Evolutionary conservation across 2,888 invertebrate genomes (phyloP).

Genomic region (Bellardia bayeri): DNA sequence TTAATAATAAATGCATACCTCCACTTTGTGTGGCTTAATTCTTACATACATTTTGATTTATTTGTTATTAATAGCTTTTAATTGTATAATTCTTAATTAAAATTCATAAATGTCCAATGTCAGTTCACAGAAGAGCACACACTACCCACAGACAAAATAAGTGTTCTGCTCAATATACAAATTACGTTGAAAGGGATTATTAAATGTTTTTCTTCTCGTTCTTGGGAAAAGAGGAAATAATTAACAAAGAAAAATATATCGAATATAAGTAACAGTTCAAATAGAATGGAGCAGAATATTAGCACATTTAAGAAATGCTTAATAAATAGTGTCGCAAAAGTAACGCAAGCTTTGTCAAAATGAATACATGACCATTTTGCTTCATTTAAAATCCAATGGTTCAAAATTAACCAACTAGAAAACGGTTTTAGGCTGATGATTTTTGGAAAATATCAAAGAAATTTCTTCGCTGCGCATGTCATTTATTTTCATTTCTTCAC

Average conservation of each 20-base stretch:
- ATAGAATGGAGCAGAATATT: neutral
- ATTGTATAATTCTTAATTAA: slow-evolving; percentile 54
- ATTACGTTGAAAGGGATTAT: slow-evolving; percentile 49
- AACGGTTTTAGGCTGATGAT: too few relatives aligned
- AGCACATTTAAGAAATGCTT: neutral
- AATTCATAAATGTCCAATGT: slow-evolving; percentile 36
- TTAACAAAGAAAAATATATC: slow-evolving; percentile 29
- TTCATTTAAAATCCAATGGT: too few relatives aligned
- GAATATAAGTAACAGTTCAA: neutral
- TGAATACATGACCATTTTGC: too few relatives aligned
- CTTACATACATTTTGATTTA: slow-evolving; percentile 26
- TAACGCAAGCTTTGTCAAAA: too few relatives aligned
- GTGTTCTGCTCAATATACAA: slow-evolving; percentile 21
- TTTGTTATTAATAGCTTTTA: slow-evolving; percentile 49
- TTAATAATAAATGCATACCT: too few relatives aligned
- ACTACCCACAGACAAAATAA: neutral
- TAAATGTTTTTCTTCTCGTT: slow-evolving; percentile 18
- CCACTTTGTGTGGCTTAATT: too few relatives aligned
- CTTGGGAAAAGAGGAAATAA: slow-evolving; percentile 19
- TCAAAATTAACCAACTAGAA: too few relatives aligned
- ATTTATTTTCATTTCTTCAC: too few relatives aligned
- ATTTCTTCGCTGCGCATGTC: too few relatives aligned
- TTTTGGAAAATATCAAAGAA: too few relatives aligned
- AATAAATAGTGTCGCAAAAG: neutral
- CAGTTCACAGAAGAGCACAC: slow-evolving; percentile 6